Base-by-base conservation (phyloP, 1,140 invertebrate genomes). In the Alviniconcha marisindica region DNA sequence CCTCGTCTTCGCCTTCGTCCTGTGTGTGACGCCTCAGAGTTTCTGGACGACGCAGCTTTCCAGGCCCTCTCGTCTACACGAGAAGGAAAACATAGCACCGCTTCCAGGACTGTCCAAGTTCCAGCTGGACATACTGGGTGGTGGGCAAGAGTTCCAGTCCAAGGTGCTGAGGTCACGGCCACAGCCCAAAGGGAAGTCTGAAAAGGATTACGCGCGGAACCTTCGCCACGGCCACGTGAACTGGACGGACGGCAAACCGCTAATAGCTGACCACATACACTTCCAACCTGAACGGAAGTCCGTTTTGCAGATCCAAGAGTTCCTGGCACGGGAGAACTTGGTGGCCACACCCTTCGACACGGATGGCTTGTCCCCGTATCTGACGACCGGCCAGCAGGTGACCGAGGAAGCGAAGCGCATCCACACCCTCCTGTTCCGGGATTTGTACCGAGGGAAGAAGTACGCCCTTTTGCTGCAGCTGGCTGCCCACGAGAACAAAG, bases 391-490 rank as follows among this genome's bases (percentile, higher is more conserved):
- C 18, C n/a, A 44, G 1, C 81, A 83, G 21, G 66, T 88, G 5
- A 82, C 86, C 1, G n/a, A 24, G 4, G 87, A 88, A 56, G 74
- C 83, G 14, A 81, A 86, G 51, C 73, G 85, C 33, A n/a, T 88
- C 12, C 85, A 84, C 31, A 28, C 82, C 14, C 71, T 79, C 21
- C 18, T 88, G 28, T 76, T 86, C 40, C 48, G 4, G 10, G 74
- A 83, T 63, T 1, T 86, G 18, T 56, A 85, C 7, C 63, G 56
- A 0, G 33, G n/a, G 14, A 79, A 42, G 63, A 77, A 81, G 48
- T 36, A 85, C 48, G 88, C 83, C 18, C 69, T 88, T 40, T 71
- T 88, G 0, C 33, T 88, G 31, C 83, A 87, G 31, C 54, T 87
- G n/a, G 77, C 83, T 0, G 33, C 77, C 14, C 84, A 54, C 15